Percentiles rank a stretch among this genome's conserved stretches.
phyloP scores from a whole-genome alignment of 2,113 vertebrate species.

The Xenopus borealis region DNA sequence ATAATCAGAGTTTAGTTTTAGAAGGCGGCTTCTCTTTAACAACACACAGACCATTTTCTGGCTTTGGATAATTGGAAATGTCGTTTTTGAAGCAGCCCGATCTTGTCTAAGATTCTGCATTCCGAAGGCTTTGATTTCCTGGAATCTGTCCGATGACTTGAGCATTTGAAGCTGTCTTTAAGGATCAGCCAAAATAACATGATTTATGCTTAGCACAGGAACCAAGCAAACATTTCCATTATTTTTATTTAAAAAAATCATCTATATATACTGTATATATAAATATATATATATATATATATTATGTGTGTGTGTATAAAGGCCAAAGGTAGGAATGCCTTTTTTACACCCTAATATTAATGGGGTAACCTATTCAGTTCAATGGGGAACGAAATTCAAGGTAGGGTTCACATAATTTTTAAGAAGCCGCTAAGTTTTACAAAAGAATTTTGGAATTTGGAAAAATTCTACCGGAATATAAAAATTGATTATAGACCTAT shows the following conservation, averaged over 20 bases:
- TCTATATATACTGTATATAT: no score
- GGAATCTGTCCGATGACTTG: not conserved
- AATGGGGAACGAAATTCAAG: no score
- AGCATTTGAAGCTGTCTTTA: not conserved
- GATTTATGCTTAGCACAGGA: not conserved
- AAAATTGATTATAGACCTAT: no score
- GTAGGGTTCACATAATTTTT: no score
- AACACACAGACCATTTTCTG: not conserved
- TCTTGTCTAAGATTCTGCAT: not conserved
- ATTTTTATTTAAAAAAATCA: not conserved
- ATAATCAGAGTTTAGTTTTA: not conserved
- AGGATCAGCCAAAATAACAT: not conserved
- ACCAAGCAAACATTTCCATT: not conserved
- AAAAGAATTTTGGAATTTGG: no score
- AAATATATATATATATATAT: no score
- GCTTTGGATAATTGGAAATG: not conserved
- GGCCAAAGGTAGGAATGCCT: no score
- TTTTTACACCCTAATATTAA: no score
- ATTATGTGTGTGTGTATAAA: no score
- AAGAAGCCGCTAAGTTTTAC: no score
- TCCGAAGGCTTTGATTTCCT: slow-evolving; percentile 6
- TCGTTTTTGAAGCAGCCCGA: not conserved
- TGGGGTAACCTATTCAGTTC: no score
- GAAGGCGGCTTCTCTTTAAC: not conserved
- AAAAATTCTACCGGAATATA: no score